phyloP scores from a whole-genome alignment of 2,888 invertebrate genomes.

The Cheilosia pagana region DNA sequence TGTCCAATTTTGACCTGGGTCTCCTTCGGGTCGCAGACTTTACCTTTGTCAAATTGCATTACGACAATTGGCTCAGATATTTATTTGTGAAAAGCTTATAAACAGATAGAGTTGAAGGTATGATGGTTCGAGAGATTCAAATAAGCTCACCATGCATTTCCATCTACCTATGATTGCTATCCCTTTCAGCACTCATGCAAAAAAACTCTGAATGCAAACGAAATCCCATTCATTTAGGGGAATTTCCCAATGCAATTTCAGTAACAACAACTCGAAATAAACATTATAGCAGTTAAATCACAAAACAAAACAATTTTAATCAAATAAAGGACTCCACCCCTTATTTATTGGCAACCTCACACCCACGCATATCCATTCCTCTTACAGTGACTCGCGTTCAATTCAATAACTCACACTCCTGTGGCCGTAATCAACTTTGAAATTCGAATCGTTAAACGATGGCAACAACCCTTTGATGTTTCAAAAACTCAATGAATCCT shows the following conservation, averaged over 20 bases:
- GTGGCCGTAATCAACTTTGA: constrained; percentile 62
- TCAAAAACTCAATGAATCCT: constrained; percentile 71
- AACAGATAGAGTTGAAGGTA: too few relatives aligned
- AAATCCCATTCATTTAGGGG: background rate
- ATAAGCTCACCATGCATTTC: too few relatives aligned
- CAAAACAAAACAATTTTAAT: constrained; percentile 64
- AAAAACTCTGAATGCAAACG: background rate
- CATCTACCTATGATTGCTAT: too few relatives aligned
- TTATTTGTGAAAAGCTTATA: too few relatives aligned
- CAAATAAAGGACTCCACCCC: constrained; percentile 46
- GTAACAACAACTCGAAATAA: constrained; percentile 8
- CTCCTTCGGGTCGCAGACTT: too few relatives aligned
- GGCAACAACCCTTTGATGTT: constrained; percentile 72
- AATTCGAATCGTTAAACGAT: constrained; percentile 71
- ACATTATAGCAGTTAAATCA: constrained; percentile 27
- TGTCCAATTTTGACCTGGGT: too few relatives aligned
- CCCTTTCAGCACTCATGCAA: background rate
- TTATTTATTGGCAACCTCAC: background rate
- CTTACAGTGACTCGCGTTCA: constrained; percentile 12
- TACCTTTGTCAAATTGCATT: too few relatives aligned
- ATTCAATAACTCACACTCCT: constrained; percentile 46
- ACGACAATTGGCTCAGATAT: too few relatives aligned
- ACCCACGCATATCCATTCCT: background rate
- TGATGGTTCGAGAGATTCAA: too few relatives aligned
- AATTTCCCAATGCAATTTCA: constrained; percentile 9